phyloP scores from a whole-genome alignment of 2,113 vertebrate species.

The Sinocyclocheilus anophthalmus region DNA sequence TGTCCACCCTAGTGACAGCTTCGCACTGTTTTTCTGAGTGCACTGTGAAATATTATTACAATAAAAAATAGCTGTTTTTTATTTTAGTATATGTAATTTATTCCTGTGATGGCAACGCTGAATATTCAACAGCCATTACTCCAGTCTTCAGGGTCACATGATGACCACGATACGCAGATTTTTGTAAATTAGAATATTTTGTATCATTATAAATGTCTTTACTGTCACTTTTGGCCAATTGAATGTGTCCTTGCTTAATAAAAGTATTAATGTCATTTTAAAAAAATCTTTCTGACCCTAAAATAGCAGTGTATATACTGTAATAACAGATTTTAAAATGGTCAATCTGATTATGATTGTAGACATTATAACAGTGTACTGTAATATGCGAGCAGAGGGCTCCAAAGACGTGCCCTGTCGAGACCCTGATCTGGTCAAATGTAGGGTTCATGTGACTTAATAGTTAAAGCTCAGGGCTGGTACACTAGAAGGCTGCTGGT shows the following conservation, averaged over 20 bases:
- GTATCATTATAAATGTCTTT: neutral
- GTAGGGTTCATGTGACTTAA: neutral
- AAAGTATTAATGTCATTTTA: neutral
- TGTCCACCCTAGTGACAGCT: too few species aligned
- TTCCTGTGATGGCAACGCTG: neutral
- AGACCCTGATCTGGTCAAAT: neutral
- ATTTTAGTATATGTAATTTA: neutral
- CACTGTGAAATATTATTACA: neutral
- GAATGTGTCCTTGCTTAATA: neutral
- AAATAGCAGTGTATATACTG: neutral
- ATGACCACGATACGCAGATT: too few species aligned
- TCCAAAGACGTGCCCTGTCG: neutral
- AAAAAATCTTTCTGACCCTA: neutral
- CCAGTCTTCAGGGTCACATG: neutral
- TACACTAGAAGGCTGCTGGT: neutral
- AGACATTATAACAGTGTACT: neutral
- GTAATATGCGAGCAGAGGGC: neutral
- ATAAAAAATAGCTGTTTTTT: neutral
- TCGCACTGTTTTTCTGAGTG: neutral
- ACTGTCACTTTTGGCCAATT: neutral
- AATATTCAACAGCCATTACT: neutral
- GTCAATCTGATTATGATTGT: neutral
- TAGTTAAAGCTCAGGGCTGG: neutral
- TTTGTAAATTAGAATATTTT: neutral
- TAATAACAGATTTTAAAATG: neutral